phyloP scores from a whole-genome alignment of 2,113 vertebrate species.

The Lanius ludovicianus region DNA sequence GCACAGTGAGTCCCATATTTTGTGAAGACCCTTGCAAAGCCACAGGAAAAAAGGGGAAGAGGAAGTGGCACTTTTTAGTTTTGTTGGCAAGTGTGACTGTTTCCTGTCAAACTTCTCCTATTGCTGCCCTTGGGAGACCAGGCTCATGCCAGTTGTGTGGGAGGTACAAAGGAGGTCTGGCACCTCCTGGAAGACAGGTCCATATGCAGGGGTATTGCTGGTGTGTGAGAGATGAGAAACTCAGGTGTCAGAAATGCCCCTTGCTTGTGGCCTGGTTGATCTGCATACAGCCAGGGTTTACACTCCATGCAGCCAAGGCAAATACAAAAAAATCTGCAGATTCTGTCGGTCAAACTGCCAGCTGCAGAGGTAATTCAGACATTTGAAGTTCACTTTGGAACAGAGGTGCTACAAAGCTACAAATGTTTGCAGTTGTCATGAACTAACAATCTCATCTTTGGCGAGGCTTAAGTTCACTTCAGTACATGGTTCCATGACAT shows the following conservation, averaged over 20 bases:
- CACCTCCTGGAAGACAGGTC: background rate
- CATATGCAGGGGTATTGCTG: background rate
- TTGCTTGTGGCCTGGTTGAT: background rate
- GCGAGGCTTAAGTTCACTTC: background rate
- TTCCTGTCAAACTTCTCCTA: background rate
- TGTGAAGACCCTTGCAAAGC: background rate
- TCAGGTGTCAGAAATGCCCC: background rate
- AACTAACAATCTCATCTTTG: background rate
- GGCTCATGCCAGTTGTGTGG: background rate
- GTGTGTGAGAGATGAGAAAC: fast-evolving
- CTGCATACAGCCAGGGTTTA: background rate
- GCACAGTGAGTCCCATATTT: background rate
- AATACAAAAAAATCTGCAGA: background rate
- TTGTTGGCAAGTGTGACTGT: background rate
- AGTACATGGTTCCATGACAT: background rate
- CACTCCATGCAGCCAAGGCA: fast-evolving
- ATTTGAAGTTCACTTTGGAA: background rate
- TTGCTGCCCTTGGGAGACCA: background rate
- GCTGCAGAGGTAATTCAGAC: background rate
- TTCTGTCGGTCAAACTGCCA: background rate
- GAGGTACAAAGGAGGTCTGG: background rate
- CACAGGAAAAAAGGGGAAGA: background rate
- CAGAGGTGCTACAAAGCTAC: background rate
- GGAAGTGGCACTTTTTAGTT: background rate
- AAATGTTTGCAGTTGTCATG: background rate